A percentile compares a stretch with the other conserved stretches of the same genome.
Evolutionary conservation across 2,797 vertebrate species (phyloP).

Genomic region (Halcyon smyrnensis): DNA sequence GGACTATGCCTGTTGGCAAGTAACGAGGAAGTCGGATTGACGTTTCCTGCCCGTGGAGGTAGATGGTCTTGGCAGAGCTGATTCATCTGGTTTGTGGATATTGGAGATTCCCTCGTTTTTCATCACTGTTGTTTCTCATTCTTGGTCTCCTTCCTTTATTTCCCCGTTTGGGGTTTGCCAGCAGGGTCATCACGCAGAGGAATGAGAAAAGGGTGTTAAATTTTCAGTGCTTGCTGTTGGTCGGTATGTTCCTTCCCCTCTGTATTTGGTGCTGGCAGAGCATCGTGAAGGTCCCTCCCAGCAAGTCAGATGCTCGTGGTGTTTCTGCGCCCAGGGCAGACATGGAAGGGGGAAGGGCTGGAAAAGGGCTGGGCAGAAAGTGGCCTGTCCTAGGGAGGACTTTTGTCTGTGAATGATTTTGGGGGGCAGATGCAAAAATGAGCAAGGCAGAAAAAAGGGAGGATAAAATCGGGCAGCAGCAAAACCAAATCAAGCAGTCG

Average conservation of each 20-base stretch:
- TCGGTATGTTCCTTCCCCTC: background rate
- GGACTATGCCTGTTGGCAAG: background rate
- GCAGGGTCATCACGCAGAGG: background rate
- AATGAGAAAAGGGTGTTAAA: background rate
- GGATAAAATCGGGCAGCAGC: background rate
- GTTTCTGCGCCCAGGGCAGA: background rate
- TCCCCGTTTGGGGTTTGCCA: background rate
- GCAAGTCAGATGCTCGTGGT: accelerated
- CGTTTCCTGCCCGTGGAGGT: background rate
- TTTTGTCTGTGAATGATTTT: accelerated
- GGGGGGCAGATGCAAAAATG: background rate
- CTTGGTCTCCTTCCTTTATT: background rate
- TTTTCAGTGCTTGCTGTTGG: background rate
- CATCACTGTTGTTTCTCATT: background rate
- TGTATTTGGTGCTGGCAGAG: accelerated
- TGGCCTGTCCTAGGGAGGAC: background rate
- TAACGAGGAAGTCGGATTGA: background rate
- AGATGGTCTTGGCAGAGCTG: background rate
- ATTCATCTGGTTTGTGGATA: background rate
- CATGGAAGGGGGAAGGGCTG: background rate
- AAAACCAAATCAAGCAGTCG: background rate
- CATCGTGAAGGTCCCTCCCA: background rate
- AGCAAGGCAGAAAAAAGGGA: background rate
- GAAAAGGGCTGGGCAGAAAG: background rate
- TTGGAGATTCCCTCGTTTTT: background rate